phyloP scores from a whole-genome alignment of 2,888 invertebrate genomes.

The Ophion costatus region DNA sequence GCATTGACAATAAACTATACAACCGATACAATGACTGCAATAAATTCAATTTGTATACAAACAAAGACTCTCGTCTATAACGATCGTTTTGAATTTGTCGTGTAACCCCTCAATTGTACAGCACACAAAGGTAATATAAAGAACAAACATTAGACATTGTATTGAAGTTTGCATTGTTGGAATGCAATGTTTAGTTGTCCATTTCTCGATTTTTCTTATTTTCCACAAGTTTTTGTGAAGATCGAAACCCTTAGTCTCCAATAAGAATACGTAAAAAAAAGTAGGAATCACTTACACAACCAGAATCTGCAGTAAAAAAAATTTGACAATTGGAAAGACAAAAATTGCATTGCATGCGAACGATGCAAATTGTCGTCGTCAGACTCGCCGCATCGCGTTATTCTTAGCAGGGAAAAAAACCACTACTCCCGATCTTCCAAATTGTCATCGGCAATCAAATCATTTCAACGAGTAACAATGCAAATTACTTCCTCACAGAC shows the following conservation, averaged over 20 bases:
- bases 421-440: background rate
- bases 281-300: no score
- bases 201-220: no score
- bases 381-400: background rate
- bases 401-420: background rate
- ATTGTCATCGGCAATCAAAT: slow-evolving; percentile 28
- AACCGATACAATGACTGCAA: background rate
- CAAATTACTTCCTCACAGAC: slow-evolving; percentile 20
- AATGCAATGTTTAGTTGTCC: no score
- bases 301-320: no score
- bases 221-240: no score
- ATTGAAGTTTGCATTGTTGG: no score
- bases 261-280: no score
- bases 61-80: background rate
- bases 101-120: background rate
- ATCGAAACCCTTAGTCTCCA: no score
- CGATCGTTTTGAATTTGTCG: background rate
- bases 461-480: background rate
- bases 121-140: background rate
- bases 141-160: background rate
- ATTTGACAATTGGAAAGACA: no score
- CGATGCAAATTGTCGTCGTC: background rate
- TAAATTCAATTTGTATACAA: background rate
- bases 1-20: no score
- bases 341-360: no score